Base-by-base conservation (phyloP, 1,140 invertebrate species). In the Drosophila jambulina region DNA sequence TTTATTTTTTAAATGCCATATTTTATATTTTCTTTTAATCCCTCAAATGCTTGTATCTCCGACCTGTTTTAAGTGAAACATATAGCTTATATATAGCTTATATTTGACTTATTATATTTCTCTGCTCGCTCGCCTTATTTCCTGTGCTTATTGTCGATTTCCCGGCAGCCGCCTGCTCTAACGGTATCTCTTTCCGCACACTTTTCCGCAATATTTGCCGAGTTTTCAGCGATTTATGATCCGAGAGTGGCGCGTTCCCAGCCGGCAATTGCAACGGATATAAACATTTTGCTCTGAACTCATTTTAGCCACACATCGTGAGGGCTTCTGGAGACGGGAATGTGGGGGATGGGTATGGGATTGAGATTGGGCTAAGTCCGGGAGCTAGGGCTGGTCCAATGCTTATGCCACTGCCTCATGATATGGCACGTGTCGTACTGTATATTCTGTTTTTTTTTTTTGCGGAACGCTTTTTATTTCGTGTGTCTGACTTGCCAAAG, bases 61-160 rank as follows among this genome's bases (percentile, higher is more conserved):
- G 61, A 69, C 65, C 65, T 65, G 21, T 51, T 25, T 10, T 9
- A 34, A 65, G 40, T 43, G 61, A 15, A 48, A 27, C 27, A 65
- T 21, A 27, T 4, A 9, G 1, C 32, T 4, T 21, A 5, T 27
- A 29, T 32, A 42, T 59, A 3, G 36, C 54, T 64, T 59, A 49
- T 70, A 34, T 69, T 67, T 78, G 81, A 68, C 53, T 43, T 70
- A 49, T 62, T 77, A 43, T 40, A 53, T 70, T 67, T 77, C 65
- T 56, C 59, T 63, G 51, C 70, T 61, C 68, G 68, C 61, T 78
- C 40, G 61, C 78, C 77, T 88, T 80, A 84, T 88, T 87, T 87
- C 84, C 84, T 78, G 84, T 40, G 80, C 81, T 88, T 84, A 88
- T 87, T 87, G 83, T 86, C 82, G 82, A 86, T 86, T 86, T 86